Base-by-base conservation (phyloP, 2,888 invertebrate genomes). In the Vesta saturnalis region DNA sequence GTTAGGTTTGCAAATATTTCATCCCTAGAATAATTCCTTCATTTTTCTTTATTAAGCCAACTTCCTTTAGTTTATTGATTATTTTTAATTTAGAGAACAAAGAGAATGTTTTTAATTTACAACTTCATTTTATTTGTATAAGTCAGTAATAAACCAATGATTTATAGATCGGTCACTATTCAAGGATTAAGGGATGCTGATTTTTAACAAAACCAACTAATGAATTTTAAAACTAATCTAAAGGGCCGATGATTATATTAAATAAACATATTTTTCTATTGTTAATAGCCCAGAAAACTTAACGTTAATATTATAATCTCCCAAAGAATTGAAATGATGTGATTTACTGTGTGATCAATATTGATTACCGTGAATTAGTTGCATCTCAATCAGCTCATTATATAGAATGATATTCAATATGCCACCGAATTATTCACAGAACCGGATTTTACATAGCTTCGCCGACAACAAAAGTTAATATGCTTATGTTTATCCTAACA, bases 361-460 rank as follows among this genome's bases (percentile, higher is more conserved):
- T 46, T 56, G 59, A 21, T 59, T 66, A 46, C 59, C 68, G 61
- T 60, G 56, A 54, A 35, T 46, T 56, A 39, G 65, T 65, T 69
- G 70, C 68, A 55, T 73, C 71, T 73, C 72, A 72, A 72, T 73
- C 72, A 22, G 55, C 62, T 73, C 73, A 72, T 73, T 73, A 73
- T 72, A 73, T 58, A 56, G 66, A 64, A 72, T 73, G 73, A 73
- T 73, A 72, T 68, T 73, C 70, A 69, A 70, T 73, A 72, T 61
- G 70, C 69, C 73, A 72, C 72, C 61, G 56, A 66, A 59, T 70
- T 59, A 54, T 60, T 58, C 46, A 46, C 22, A 47, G 63, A 55
- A 63, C 43, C 46, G 6, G 47, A 19, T 15, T n/a, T n/a, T n/a
- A n/a, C n/a, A n/a, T n/a, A n/a, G n/a, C n/a, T n/a, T 39, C 39